Percentiles rank a stretch among this genome's conserved stretches.
Conservation (phyloP, 2,797 vertebrate genomes). For the Pipistrellus pygmaeus region DNA sequence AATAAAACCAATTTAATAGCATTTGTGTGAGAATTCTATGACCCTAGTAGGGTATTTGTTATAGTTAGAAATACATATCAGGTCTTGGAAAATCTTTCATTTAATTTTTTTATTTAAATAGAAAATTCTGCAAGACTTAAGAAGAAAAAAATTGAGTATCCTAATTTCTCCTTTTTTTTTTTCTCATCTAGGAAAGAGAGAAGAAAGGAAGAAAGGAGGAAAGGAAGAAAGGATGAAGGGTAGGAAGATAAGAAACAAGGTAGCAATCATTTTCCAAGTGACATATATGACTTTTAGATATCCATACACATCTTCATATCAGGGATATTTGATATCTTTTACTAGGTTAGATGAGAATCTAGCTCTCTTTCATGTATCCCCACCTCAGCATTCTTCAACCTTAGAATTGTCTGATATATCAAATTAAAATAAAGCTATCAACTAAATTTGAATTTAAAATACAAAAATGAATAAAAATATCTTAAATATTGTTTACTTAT, state of each 20-base stretch:
- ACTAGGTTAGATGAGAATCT: neutral
- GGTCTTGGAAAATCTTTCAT: neutral
- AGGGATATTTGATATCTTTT: neutral
- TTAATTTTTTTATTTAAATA: conserved; percentile 4
- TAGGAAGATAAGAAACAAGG: neutral
- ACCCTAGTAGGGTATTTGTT: neutral
- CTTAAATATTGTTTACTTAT: neutral
- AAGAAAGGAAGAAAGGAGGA: neutral
- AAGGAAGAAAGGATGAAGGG: too few relatives aligned
- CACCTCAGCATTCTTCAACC: neutral
- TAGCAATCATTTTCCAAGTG: neutral
- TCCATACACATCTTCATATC: neutral
- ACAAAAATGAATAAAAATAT: neutral
- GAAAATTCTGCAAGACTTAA: neutral
- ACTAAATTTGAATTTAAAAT: neutral
- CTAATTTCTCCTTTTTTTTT: neutral
- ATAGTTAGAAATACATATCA: neutral
- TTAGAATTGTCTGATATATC: neutral
- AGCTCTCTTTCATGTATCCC: neutral
- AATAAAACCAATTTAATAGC: neutral
- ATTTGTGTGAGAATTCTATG: neutral
- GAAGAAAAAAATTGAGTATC: neutral
- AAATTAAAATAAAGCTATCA: neutral
- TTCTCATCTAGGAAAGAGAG: neutral
- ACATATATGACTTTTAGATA: neutral